phyloP scores from a whole-genome alignment of 92 coral and sea anemone species.

The Epizoanthus rinbou region DNA sequence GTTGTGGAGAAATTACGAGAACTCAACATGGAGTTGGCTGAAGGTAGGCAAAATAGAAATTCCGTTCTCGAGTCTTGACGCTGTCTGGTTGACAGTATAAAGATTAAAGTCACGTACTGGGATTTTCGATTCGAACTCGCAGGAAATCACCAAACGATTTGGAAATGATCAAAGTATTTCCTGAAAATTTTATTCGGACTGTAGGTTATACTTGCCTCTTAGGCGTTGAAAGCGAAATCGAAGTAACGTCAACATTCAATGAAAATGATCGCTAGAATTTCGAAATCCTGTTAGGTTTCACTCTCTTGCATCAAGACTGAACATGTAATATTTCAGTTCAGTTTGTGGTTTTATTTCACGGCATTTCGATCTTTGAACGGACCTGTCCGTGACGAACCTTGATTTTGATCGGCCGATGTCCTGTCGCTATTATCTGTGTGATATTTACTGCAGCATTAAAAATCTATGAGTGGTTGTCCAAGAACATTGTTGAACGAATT shows the following conservation, averaged over 20 bases:
- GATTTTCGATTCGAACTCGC: conserved; percentile 9
- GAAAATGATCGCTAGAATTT: neutral
- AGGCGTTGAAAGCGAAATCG: neutral
- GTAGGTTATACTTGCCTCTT: neutral
- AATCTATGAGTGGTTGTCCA: neutral
- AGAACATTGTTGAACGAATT: neutral
- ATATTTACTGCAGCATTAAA: neutral
- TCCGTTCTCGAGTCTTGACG: conserved; percentile 12
- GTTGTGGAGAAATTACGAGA: conserved; percentile 91
- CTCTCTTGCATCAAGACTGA: neutral
- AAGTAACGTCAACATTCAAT: neutral
- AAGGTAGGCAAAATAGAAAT: conserved; percentile 77
- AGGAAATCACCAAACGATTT: conserved; percentile 4
- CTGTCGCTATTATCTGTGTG: neutral
- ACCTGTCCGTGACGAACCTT: neutral
- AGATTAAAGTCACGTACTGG: conserved; percentile 1
- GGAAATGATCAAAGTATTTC: neutral
- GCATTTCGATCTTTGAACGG: neutral
- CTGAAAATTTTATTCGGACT: neutral
- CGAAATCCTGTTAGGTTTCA: neutral
- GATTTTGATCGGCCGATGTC: neutral
- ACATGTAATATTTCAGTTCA: neutral
- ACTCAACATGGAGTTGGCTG: conserved; percentile 90
- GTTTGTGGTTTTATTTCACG: conserved; percentile 24
- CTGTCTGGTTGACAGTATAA: conserved; percentile 1